Percentiles rank a stretch among this genome's conserved stretches.
phyloP scores from a whole-genome alignment of 2,113 vertebrate genomes.

The Eretmochelys imbricata region DNA sequence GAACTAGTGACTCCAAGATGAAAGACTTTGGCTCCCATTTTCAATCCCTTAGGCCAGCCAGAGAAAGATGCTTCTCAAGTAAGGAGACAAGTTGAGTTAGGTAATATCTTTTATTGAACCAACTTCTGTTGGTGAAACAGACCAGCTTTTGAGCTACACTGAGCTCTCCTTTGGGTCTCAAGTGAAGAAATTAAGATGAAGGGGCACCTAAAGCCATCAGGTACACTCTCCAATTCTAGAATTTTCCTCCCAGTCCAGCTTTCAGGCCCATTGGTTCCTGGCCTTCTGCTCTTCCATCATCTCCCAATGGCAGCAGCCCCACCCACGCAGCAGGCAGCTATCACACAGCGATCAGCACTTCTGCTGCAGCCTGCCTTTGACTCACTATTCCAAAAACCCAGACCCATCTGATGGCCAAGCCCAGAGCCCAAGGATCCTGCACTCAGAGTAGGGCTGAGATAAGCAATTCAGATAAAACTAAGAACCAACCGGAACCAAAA shows the following conservation, averaged over 20 bases:
- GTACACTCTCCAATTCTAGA: neutral
- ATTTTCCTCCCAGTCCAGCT: neutral
- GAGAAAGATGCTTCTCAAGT: neutral
- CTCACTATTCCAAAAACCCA: neutral
- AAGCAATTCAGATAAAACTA: neutral
- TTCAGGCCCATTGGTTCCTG: neutral
- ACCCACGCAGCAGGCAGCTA: neutral
- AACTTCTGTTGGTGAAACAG: neutral
- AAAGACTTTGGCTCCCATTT: neutral
- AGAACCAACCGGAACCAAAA: neutral
- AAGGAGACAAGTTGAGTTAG: too few relatives aligned
- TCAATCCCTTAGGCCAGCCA: neutral
- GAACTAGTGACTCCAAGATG: neutral
- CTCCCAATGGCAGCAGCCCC: neutral
- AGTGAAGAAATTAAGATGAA: neutral
- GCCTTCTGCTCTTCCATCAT: neutral
- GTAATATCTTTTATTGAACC: neutral
- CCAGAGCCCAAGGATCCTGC: neutral
- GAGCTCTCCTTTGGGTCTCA: neutral
- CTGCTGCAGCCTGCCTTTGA: neutral
- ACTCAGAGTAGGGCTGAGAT: neutral
- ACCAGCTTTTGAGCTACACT: neutral
- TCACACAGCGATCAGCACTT: neutral
- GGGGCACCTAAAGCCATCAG: neutral
- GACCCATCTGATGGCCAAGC: neutral